These are phyloP conservation scores for Catamblyrhynchus diadema DNA, from an alignment of 2,797 vertebrate genomes.

Conservation along the genomic window DNA sequence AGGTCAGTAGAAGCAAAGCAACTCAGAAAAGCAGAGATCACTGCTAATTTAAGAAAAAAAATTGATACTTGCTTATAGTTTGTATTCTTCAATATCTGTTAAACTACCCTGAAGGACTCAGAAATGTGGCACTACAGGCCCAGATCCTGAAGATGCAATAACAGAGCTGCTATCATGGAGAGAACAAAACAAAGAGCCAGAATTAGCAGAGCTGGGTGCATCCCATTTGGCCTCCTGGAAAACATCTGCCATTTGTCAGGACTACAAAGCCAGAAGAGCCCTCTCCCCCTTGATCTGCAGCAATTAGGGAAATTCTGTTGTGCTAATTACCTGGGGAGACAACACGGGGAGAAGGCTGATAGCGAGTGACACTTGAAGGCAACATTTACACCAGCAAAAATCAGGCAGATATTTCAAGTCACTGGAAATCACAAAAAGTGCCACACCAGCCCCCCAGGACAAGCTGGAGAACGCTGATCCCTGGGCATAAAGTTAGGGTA, in stretches of 20 bases:
- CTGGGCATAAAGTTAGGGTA: not conserved
- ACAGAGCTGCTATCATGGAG: not conserved
- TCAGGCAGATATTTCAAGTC: not conserved
- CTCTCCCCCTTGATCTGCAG: conserved; percentile 34
- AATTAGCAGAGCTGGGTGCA: not conserved
- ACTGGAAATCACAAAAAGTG: not conserved
- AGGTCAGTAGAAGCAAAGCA: not conserved
- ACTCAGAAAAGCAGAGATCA: not conserved
- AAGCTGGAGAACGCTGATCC: not conserved
- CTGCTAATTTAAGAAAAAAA: not conserved
- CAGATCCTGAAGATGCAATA: not conserved
- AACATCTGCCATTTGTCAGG: conserved; percentile 46
- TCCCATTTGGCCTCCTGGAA: conserved; percentile 47
- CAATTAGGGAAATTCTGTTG: conserved; percentile 55
- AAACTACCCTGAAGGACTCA: not conserved
- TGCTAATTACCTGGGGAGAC: conserved; percentile 60
- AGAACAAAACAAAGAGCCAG: not conserved
- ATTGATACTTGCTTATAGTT: not conserved
- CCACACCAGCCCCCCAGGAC: not conserved
- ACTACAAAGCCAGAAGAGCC: conserved; percentile 34
- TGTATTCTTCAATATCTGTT: not conserved
- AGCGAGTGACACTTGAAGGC: not conserved
- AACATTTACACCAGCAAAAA: not conserved
- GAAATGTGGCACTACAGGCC: not conserved
- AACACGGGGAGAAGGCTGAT: not conserved